Percentiles rank a stretch among this genome's conserved stretches.
These are phyloP conservation scores for Tenthredo scrophulariae DNA, from an alignment of 2,888 invertebrate genomes.

Conservation along the genomic window DNA sequence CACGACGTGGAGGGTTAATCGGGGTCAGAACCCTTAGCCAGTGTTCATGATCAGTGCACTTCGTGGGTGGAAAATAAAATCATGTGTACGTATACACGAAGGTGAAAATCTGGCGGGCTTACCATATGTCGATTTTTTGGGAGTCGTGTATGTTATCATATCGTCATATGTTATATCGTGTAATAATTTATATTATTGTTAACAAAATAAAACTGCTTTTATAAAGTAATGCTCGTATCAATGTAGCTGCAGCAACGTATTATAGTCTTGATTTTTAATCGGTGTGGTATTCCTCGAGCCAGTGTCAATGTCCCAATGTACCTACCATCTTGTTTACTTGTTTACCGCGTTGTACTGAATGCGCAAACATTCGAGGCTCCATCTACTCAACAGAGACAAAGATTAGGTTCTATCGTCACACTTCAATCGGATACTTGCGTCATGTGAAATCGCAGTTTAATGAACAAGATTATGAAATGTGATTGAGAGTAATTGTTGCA, in stretches of 20 bases:
- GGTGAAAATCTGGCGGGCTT: neutral
- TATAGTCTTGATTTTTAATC: neutral
- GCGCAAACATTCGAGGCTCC: slow-evolving; percentile 18
- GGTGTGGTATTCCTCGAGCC: neutral
- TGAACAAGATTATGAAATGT: neutral
- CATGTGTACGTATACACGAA: neutral
- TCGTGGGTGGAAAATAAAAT: neutral
- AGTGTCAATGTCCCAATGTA: slow-evolving; percentile 29
- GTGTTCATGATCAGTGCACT: neutral
- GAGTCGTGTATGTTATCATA: neutral
- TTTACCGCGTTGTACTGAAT: slow-evolving; percentile 17
- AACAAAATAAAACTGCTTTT: neutral
- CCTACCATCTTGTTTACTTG: slow-evolving; percentile 24
- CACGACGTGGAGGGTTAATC: slow-evolving; percentile 1
- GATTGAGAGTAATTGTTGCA: neutral
- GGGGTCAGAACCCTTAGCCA: slow-evolving; percentile 16
- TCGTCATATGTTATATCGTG: neutral
- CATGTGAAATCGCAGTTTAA: neutral
- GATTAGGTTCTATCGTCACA: neutral
- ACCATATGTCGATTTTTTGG: neutral
- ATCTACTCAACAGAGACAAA: neutral
- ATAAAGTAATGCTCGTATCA: neutral
- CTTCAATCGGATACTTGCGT: neutral
- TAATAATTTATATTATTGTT: neutral
- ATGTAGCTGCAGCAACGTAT: neutral